phyloP scores from a whole-genome alignment of 2,113 vertebrate species.

The Hypanus sabinus region DNA sequence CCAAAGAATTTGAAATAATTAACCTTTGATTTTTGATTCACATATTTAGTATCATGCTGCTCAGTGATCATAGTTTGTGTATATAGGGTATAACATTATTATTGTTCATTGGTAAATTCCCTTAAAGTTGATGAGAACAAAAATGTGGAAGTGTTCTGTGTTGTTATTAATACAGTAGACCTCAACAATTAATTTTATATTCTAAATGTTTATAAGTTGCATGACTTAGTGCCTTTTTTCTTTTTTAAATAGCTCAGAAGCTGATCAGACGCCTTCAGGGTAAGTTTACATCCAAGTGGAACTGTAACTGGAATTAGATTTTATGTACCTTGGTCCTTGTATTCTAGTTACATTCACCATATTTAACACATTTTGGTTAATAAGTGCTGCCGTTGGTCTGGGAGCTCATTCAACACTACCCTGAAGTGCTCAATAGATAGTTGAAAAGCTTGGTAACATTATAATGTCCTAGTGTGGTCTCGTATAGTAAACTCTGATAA shows the following conservation, averaged over 20 bases:
- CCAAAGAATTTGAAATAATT: neutral
- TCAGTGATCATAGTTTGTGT: neutral
- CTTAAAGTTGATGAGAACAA: neutral
- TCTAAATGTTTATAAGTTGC: neutral
- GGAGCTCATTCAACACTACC: too few relatives aligned
- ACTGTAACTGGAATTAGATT: neutral
- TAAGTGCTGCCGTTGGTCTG: too few relatives aligned
- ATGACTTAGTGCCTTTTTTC: neutral
- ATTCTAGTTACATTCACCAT: neutral
- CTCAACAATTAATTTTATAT: neutral
- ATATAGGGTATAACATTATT: neutral
- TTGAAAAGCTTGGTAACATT: too few relatives aligned
- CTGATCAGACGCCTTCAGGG: slow-evolving; percentile 11
- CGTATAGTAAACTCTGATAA: too few relatives aligned
- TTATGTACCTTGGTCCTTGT: neutral
- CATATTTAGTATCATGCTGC: neutral
- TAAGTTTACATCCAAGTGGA: neutral
- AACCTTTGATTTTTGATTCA: neutral
- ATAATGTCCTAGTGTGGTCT: too few relatives aligned
- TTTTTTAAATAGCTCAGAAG: slow-evolving; percentile 36
- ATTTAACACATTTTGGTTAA: too few relatives aligned
- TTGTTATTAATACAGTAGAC: too few relatives aligned
- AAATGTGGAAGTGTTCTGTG: neutral
- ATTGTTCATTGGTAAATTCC: neutral
- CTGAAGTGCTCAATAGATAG: too few relatives aligned